phyloP scores from a whole-genome alignment of 2,113 vertebrate genomes.

The Scartelaos histophorus region DNA sequence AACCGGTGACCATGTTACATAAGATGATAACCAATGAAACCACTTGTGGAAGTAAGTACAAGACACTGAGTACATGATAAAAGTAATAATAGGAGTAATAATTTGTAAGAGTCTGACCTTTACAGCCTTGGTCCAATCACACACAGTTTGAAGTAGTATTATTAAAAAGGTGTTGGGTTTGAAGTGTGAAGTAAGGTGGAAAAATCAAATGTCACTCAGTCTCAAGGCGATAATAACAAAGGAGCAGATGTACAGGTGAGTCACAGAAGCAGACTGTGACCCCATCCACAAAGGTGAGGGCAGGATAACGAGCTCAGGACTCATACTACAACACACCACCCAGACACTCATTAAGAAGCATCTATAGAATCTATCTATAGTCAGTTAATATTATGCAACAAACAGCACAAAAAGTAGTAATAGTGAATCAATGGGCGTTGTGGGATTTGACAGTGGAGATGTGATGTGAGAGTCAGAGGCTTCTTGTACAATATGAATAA shows the following conservation, averaged over 20 bases:
- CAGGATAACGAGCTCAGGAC: slow-evolving; percentile 41
- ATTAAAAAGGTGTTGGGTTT: neutral
- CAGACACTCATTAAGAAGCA: neutral
- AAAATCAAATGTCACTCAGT: slow-evolving; percentile 40
- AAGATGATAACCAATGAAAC: neutral
- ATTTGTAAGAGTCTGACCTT: neutral
- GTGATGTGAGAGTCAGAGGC: neutral
- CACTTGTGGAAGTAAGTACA: neutral
- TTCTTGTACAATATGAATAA: neutral
- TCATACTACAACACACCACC: neutral
- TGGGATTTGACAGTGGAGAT: neutral
- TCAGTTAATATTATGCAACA: slow-evolving; percentile 3
- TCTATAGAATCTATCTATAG: neutral
- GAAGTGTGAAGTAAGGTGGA: slow-evolving; percentile 11
- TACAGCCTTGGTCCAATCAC: neutral
- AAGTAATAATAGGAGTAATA: neutral
- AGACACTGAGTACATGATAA: neutral
- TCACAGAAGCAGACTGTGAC: slow-evolving; percentile 33
- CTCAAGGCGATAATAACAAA: neutral
- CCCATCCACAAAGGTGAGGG: slow-evolving; percentile 36
- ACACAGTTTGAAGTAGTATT: neutral
- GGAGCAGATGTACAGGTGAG: slow-evolving; percentile 2
- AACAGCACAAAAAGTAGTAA: neutral
- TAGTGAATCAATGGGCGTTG: too few species aligned
- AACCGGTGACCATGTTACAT: neutral